Conservation (phyloP, 2,113 vertebrate species). For the Suncus etruscus region DNA sequence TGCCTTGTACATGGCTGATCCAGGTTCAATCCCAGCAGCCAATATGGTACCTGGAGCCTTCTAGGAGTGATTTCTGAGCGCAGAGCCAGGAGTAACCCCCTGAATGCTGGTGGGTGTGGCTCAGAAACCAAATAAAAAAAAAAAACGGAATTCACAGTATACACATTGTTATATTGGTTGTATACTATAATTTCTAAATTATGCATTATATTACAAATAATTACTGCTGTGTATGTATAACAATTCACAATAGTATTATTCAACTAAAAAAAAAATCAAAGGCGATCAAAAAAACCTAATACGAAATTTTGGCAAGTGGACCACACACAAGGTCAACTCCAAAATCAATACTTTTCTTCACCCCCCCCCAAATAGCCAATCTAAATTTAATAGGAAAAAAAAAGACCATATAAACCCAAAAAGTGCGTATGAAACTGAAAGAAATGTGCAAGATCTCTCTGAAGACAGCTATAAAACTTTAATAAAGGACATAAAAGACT, state of each 20-base stretch:
- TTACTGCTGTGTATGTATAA: background rate
- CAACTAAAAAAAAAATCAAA: constrained; percentile 49
- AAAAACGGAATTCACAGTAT: too few species aligned
- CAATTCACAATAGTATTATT: constrained; percentile 27
- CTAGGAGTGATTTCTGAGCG: too few species aligned
- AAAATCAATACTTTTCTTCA: constrained; percentile 60
- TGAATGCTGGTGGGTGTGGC: too few species aligned
- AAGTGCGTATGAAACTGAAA: constrained; percentile 59
- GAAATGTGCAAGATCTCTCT: constrained; percentile 60
- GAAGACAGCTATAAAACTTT: constrained; percentile 68
- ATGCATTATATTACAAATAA: too few species aligned
- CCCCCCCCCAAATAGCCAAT: constrained; percentile 49
- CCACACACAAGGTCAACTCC: constrained; percentile 53
- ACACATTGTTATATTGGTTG: too few species aligned
- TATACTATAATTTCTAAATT: too few species aligned
- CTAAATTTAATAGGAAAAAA: constrained; percentile 60
- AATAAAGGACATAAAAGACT: constrained; percentile 56
- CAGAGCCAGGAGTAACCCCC: too few species aligned
- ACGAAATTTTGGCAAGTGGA: background rate
- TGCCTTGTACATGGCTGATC: too few species aligned
- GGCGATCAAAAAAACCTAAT: constrained; percentile 14
- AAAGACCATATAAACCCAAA: constrained; percentile 35
- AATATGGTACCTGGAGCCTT: too few species aligned
- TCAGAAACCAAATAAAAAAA: too few species aligned
- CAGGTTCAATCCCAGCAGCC: too few species aligned